phyloP scores from a whole-genome alignment of 2,888 invertebrate species.

The Strigamia transsilvanica region DNA sequence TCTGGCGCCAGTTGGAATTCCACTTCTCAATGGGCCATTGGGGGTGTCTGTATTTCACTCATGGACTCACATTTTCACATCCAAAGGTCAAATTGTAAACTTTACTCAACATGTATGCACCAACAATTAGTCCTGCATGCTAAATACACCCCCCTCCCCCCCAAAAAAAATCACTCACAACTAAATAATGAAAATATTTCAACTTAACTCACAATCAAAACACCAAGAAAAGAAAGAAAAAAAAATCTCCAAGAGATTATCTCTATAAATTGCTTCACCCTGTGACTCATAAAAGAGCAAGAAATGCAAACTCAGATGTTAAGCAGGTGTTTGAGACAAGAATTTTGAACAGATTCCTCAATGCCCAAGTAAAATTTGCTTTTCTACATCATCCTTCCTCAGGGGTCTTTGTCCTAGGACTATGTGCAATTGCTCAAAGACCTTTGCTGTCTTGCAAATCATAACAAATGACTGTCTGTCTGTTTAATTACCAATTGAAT shows the following conservation, averaged over 20 bases:
- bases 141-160: neutral
- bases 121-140: conserved; percentile 15
- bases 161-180: neutral
- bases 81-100: neutral
- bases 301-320: conserved; percentile 1
- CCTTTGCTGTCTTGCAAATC: conserved; percentile 31
- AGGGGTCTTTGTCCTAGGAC: neutral
- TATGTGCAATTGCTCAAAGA: neutral
- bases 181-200: neutral
- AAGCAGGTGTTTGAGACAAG: neutral
- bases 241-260: neutral
- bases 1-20: conserved; percentile 40
- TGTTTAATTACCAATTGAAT: neutral
- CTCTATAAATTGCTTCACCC: conserved; percentile 22
- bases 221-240: neutral
- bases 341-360: neutral
- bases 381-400: neutral
- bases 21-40: conserved; percentile 28
- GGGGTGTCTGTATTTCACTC: conserved; percentile 33
- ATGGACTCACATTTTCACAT: conserved; percentile 11
- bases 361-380: neutral
- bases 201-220: neutral
- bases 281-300: neutral
- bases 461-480: conserved; percentile 39
- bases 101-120: neutral